These are phyloP conservation scores for Eumeta japonica DNA, from an alignment of 1,140 invertebrate species.

Conservation along the genomic window DNA sequence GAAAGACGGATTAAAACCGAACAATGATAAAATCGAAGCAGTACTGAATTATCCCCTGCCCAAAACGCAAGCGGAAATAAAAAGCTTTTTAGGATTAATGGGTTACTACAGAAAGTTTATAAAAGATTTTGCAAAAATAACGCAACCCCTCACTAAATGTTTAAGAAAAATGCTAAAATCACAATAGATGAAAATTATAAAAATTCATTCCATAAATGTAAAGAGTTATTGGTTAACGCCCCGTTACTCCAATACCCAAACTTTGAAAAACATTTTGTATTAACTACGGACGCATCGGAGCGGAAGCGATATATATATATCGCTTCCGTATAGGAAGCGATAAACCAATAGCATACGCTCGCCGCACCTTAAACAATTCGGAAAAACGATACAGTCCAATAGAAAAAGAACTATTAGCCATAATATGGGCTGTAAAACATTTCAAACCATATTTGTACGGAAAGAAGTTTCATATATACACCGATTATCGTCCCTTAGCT, in stretches of 20 bases:
- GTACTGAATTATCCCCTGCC: background rate
- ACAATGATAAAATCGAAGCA: slow-evolving; percentile 1
- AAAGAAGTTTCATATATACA: slow-evolving; percentile 12
- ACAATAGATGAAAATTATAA: slow-evolving; percentile 7
- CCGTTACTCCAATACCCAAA: slow-evolving; percentile 16
- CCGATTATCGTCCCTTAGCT: slow-evolving; percentile 5
- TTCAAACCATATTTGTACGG: slow-evolving; percentile 17
- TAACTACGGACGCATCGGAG: slow-evolving; percentile 19
- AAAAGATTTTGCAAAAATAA: slow-evolving; percentile 18
- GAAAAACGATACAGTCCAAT: slow-evolving; percentile 12
- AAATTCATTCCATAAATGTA: slow-evolving; percentile 14
- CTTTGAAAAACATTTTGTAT: slow-evolving; percentile 13
- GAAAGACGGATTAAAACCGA: background rate
- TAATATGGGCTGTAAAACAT: slow-evolving; percentile 14
- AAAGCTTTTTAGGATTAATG: slow-evolving; percentile 20
- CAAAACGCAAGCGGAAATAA: background rate
- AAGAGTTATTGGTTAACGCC: slow-evolving; percentile 14
- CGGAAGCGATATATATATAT: slow-evolving; percentile 15
- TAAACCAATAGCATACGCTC: slow-evolving; percentile 16
- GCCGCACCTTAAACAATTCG: slow-evolving; percentile 11
- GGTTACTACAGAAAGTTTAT: slow-evolving; percentile 25
- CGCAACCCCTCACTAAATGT: slow-evolving; percentile 20
- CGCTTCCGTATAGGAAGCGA: slow-evolving; percentile 11
- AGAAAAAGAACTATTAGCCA: slow-evolving; percentile 13
- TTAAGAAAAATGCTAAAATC: slow-evolving; percentile 23